Evolutionary conservation across 2,113 vertebrate species (phyloP), one percentile per base, ranked within the genome.

Genomic region (Perca flavescens): DNA sequence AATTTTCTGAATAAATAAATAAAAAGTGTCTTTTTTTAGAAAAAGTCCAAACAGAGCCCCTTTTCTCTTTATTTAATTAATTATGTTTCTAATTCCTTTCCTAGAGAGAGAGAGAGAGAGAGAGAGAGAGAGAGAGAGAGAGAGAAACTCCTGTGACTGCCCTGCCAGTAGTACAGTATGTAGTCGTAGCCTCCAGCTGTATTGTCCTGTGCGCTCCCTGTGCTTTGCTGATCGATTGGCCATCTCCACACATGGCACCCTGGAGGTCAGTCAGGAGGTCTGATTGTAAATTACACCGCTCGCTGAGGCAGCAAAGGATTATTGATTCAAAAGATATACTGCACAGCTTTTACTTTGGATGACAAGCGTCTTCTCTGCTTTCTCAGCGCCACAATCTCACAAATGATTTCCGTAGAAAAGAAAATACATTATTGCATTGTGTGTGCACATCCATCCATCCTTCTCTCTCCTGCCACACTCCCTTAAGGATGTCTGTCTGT

Each of bases 231-330:
- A 87, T 91, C 21, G 25, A 77, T 80, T 36, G 63, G 22, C 52
- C 16, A 3, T 71, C 46, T 84, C 49, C 25, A 78, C 36, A 22
- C 66, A 8, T 36, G 54, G 11, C 17, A 69, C 21, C 62, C 73
- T 75, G 58, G 49, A 83, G 80, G 61, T 82, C 70, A 75, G 53
- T 61, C 63, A 72, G 72, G 69, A 83, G 73, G 43, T 87, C 74
- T 75, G 14, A 63, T n/a, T 14, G 50, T 28, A 77, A 83, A 80
- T 83, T 57, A 77, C 77, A 58, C 76, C 57, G 74, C 69, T 63
- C 71, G 40, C 28, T 79, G 47, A 74, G 14, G 56, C 73, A 64
- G 62, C 77, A 77, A 76, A 76, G 58, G 31, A 0, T 13, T 60
- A 86, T 86, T 61, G 80, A 87, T 82, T 86, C 22, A 28, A 31